A percentile compares a stretch with the other conserved stretches of the same genome.
Conservation (phyloP, 2,113 vertebrate species). For the Gnathonemus echidnorhynchus region DNA sequence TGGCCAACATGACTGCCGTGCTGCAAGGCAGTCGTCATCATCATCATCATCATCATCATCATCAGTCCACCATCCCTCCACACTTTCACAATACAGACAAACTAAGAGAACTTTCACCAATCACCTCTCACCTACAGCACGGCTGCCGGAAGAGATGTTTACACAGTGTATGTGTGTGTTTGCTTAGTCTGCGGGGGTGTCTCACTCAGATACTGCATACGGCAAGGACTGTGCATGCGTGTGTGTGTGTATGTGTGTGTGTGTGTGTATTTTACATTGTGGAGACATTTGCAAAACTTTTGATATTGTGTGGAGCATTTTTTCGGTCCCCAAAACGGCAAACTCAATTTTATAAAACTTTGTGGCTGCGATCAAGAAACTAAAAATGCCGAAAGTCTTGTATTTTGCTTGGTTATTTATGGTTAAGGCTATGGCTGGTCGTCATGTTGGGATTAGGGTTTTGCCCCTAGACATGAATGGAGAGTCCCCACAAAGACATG, state of each 20-base stretch:
- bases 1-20: conserved; percentile 80
- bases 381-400: background rate
- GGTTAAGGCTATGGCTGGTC: background rate
- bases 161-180: background rate
- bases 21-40: conserved; percentile 47
- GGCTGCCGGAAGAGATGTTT: background rate
- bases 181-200: background rate
- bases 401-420: background rate
- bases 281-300: background rate
- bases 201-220: background rate
- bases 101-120: background rate
- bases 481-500: background rate
- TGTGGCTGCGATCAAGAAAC: background rate
- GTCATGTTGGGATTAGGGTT: background rate
- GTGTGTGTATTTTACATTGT: background rate
- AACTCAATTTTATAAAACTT: background rate
- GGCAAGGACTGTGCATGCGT: background rate
- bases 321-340: background rate
- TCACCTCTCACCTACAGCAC: background rate
- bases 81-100: background rate
- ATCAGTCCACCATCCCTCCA: background rate
- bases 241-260: background rate
- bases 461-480: background rate
- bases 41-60: background rate
- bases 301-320: background rate